Evolutionary conservation across 2,888 invertebrate genomes (phyloP).

Genomic region (Lagria hirta): DNA sequence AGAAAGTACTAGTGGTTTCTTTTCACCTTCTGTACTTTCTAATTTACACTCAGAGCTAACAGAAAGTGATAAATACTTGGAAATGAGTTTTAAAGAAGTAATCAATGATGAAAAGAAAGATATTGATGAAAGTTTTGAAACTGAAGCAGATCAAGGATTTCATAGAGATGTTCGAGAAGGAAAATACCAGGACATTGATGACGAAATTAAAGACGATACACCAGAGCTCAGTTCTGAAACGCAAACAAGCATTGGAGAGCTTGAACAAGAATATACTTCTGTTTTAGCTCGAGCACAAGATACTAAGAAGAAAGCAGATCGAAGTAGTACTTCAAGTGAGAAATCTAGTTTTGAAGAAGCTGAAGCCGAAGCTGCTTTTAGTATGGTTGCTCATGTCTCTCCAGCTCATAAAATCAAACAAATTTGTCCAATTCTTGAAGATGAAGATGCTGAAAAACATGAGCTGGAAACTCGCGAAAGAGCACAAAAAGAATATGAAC

Average conservation of each 20-base stretch:
- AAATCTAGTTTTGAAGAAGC: slow-evolving; percentile 56
- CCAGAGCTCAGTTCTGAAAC: slow-evolving; percentile 49
- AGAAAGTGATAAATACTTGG: slow-evolving; percentile 51
- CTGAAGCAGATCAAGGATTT: slow-evolving; percentile 55
- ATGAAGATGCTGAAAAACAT: slow-evolving; percentile 57
- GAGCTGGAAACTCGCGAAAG: slow-evolving; percentile 56
- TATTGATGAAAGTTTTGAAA: slow-evolving; percentile 53
- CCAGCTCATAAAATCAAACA: slow-evolving; percentile 55
- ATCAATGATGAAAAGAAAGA: slow-evolving; percentile 55
- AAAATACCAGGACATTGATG: slow-evolving; percentile 46
- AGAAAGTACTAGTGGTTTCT: slow-evolving; percentile 58
- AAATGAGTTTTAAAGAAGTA: slow-evolving; percentile 53
- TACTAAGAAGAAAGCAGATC: slow-evolving; percentile 45
- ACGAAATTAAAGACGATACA: slow-evolving; percentile 51
- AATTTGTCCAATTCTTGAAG: slow-evolving; percentile 55
- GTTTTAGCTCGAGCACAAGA: slow-evolving; percentile 40
- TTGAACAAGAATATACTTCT: slow-evolving; percentile 52
- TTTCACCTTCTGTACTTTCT: slow-evolving; percentile 41
- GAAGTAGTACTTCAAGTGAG: slow-evolving; percentile 51
- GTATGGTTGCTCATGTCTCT: slow-evolving; percentile 55
- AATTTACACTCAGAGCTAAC: slow-evolving; percentile 42
- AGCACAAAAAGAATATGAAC: slow-evolving; percentile 50
- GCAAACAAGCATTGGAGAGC: slow-evolving; percentile 50
- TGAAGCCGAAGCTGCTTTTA: slow-evolving; percentile 57
- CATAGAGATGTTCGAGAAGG: slow-evolving; percentile 51